Percentiles rank a stretch among this genome's conserved stretches.
Evolutionary conservation across 2,888 invertebrate species (phyloP).

Genomic region (Dicyrtomina minuta): DNA sequence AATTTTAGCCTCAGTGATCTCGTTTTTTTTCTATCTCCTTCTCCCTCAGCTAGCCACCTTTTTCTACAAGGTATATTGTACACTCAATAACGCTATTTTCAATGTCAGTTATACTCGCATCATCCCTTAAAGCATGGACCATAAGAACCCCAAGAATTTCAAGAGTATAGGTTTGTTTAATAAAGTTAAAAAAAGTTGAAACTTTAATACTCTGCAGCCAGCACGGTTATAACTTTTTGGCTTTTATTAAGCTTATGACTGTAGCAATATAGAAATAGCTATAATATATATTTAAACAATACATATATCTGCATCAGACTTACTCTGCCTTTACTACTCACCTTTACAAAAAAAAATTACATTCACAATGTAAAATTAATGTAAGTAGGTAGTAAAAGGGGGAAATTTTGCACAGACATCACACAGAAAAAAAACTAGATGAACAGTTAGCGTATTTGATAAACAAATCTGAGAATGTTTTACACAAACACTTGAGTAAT

Average conservation of each 20-base stretch:
- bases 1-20: constrained; percentile 33
- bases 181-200: no score
- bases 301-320: no score
- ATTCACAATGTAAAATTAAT: no score
- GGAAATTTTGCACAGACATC: not conserved
- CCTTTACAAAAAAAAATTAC: not conserved
- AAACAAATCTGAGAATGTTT: no score
- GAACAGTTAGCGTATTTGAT: not conserved
- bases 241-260: not conserved
- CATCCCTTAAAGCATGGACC: no score
- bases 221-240: not conserved
- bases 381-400: no score
- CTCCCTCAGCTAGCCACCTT: constrained; percentile 6
- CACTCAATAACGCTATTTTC: constrained; percentile 23
- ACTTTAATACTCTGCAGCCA: no score
- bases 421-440: not conserved
- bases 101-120: not conserved
- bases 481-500: not conserved
- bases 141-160: not conserved
- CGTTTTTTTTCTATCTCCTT: constrained; percentile 14
- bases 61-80: not conserved
- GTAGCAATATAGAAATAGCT: no score
- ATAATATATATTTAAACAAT: no score
- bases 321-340: constrained; percentile 1
- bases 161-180: not conserved